Base-by-base conservation (phyloP, 1,140 invertebrate genomes). In the Asobara japonica region DNA sequence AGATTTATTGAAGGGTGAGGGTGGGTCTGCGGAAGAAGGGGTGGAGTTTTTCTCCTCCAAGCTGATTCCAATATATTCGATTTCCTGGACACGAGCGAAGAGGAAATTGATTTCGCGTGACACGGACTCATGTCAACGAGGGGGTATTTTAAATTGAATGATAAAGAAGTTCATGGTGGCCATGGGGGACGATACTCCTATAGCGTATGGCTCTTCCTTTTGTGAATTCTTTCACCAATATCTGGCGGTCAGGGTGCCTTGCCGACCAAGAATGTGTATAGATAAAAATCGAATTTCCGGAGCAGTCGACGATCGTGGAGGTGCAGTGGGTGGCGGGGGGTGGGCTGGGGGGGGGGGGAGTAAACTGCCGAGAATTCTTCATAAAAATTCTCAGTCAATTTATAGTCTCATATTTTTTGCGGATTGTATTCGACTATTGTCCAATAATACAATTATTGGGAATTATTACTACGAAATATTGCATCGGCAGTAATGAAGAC, bases 51-150 rank as follows among this genome's bases (percentile, higher is more conserved):
- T 25, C 2, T 11, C 51, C 22, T 11, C 22, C 51, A n/a, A n/a
- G 7, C 36, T 66, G 65, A 77, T 77, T 77, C 69, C 74, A 71
- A 77, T 78, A 76, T 69, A 78, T 80, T 78, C 77, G 73, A 80
- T 80, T 79, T 80, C 78, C 78, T 79, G 78, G 71, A 78, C 71
- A 69, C 69, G 73, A 77, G 73, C 71, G 48, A 61, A 31, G 36
- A 76, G 79, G 79, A 79, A 80, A 80, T 80, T 75, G 79, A 79
- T 80, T n/a, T 80, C 76, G 74, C 33, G 69, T 74, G 76, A 74
- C 60, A 65, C 29, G 45, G 33, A 18, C 48, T 38, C 61, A 38
- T 38, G 66, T 51, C 60, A 64, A 33, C 45, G 20, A 56, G 27
- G n/a, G 41, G 25, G 69, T 36, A 51, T 65, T 71, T 68, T 68